Percentiles rank a stretch among this genome's conserved stretches.
phyloP scores from a whole-genome alignment of 1,140 invertebrate species.

The Drosophila mayri region DNA sequence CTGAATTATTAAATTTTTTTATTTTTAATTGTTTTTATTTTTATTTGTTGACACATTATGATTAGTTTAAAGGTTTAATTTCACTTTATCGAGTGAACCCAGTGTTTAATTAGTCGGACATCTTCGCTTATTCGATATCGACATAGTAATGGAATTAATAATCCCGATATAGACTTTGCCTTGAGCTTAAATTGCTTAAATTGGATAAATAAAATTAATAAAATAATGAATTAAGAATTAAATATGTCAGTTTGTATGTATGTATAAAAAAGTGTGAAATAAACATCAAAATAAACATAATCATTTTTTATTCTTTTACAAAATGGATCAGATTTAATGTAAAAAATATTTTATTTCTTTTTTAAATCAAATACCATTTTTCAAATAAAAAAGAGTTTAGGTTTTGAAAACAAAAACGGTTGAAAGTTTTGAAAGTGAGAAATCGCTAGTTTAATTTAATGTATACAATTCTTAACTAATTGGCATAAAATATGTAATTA shows the following conservation, averaged over 20 bases:
- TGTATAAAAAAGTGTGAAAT: background rate
- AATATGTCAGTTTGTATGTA: background rate
- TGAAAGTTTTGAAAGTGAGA: too few relatives aligned
- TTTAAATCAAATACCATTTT: background rate
- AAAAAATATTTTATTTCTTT: background rate
- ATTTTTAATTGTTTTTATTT: too few relatives aligned
- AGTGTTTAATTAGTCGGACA: background rate
- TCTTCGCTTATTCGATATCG: background rate
- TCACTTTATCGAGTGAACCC: background rate
- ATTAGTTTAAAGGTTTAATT: background rate
- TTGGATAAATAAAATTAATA: too few relatives aligned
- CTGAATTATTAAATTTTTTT: background rate
- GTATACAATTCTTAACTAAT: background rate
- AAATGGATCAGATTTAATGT: background rate
- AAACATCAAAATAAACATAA: background rate
- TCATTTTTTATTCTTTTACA: background rate
- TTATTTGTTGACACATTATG: background rate
- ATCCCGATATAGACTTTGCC: background rate
- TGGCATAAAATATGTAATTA: background rate
- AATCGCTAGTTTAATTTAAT: background rate
- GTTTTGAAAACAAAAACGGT: background rate
- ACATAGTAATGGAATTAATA: conserved; percentile 3
- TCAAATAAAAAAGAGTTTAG: too few relatives aligned
- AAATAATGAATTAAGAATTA: background rate
- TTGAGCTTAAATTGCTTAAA: background rate